Conservation (phyloP, 2,113 vertebrate species). For the Corythaeola cristata region DNA sequence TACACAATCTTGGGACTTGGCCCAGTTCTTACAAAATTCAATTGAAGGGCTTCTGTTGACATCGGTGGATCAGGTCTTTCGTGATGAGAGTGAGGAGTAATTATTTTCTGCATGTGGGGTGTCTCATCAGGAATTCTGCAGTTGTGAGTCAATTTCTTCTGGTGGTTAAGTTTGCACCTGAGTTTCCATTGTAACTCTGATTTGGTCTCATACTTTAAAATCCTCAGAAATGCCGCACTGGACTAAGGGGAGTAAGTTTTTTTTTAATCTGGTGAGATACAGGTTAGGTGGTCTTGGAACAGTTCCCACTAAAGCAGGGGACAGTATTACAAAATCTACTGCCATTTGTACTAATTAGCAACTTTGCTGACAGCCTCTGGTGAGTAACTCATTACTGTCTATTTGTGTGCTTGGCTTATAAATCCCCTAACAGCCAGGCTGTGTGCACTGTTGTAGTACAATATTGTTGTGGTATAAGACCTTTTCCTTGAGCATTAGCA, state of each 20-base stretch:
- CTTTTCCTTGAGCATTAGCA: constrained; percentile 11
- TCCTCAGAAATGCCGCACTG: background rate
- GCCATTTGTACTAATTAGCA: constrained; percentile 67
- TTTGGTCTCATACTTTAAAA: background rate
- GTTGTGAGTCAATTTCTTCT: background rate
- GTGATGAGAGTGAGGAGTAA: constrained; percentile 30
- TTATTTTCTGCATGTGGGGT: constrained; percentile 29
- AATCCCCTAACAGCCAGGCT: constrained; percentile 61
- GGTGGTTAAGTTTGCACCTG: background rate
- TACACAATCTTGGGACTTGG: constrained; percentile 20
- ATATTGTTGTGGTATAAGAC: constrained; percentile 53
- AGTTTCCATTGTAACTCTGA: background rate
- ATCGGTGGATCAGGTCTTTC: background rate
- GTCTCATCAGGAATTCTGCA: constrained; percentile 21
- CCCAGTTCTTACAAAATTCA: constrained; percentile 54
- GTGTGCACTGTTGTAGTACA: constrained; percentile 34
- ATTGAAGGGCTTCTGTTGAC: constrained; percentile 37
- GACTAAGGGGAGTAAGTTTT: background rate
- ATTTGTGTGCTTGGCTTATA: constrained; percentile 67
- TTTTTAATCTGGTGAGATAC: background rate
- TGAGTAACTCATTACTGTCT: constrained; percentile 70
- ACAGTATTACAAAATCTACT: constrained; percentile 49
- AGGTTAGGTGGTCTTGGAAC: constrained; percentile 61
- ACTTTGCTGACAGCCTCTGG: constrained; percentile 68
- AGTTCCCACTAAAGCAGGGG: constrained; percentile 51